A percentile compares a stretch with the other conserved stretches of the same genome.
Evolutionary conservation across 2,113 vertebrate genomes (phyloP).

Genomic region (Heliornis fulica): DNA sequence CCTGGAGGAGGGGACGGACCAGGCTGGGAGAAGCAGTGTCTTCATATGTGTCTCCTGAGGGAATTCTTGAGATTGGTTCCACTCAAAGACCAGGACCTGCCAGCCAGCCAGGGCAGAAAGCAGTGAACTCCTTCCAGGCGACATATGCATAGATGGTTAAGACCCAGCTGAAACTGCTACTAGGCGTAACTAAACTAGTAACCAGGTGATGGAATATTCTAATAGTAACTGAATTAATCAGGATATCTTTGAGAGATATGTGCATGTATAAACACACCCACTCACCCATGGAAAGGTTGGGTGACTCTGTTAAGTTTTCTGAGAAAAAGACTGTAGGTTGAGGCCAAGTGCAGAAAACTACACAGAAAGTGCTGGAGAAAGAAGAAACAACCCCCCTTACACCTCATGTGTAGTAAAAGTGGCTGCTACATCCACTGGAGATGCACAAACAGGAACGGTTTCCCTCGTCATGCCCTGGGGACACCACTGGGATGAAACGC

Average conservation of each 20-base stretch:
- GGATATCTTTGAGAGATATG: neutral
- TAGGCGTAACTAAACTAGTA: neutral
- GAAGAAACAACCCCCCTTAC: neutral
- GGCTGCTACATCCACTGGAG: neutral
- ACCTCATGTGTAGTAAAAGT: constrained; percentile 19
- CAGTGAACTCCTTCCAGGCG: neutral
- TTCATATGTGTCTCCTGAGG: fast-evolving
- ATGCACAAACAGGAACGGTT: neutral
- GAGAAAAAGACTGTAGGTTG: constrained; percentile 37
- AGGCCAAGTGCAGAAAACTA: constrained; percentile 22
- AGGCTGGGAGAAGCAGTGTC: neutral
- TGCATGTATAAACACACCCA: neutral
- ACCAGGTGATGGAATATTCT: constrained; percentile 7
- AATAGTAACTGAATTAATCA: neutral
- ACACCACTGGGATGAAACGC: neutral
- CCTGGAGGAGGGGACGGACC: too few species aligned
- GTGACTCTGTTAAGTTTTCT: constrained; percentile 14
- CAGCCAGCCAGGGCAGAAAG: neutral
- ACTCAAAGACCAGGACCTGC: neutral
- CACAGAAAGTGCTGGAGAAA: constrained; percentile 25
- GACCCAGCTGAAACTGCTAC: neutral
- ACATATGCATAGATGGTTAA: neutral
- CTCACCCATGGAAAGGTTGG: neutral
- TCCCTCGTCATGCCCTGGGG: neutral
- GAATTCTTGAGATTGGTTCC: fast-evolving